These are phyloP conservation scores for Pluvialis apricaria DNA, from an alignment of 2,113 vertebrate genomes.

Conservation along the genomic window DNA sequence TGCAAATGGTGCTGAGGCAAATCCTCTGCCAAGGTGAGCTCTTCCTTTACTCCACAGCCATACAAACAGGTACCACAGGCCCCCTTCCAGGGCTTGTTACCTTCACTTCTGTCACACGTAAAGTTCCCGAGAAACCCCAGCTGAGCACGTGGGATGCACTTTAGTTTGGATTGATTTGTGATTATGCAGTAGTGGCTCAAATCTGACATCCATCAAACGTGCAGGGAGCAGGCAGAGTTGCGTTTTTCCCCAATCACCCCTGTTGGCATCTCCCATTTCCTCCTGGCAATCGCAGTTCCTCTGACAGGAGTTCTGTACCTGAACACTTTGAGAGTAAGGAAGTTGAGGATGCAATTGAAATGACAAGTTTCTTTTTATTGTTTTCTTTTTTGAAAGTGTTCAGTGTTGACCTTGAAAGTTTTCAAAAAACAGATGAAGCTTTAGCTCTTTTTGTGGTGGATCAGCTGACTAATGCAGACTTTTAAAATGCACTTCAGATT, in stretches of 20 bases:
- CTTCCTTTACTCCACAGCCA: neutral
- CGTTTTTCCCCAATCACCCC: neutral
- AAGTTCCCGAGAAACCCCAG: neutral
- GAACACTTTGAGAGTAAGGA: neutral
- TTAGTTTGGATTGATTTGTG: neutral
- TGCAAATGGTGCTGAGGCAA: neutral
- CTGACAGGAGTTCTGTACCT: neutral
- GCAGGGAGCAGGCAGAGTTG: neutral
- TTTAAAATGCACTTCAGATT: neutral
- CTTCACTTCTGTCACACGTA: neutral
- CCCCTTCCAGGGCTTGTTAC: neutral
- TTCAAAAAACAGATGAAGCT: neutral
- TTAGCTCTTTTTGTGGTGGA: neutral
- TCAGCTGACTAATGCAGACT: neutral
- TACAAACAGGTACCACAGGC: neutral
- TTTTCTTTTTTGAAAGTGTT: neutral
- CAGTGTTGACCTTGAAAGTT: neutral
- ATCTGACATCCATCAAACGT: neutral
- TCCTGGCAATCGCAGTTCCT: neutral
- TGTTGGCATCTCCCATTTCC: neutral
- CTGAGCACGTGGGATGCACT: neutral
- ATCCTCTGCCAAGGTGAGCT: neutral
- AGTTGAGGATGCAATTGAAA: neutral
- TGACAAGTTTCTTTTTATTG: fast-evolving
- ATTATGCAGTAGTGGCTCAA: neutral